Percentiles rank a stretch among this genome's conserved stretches.
Conservation (phyloP, 23 tunicate species). For the Ciona savignyi region DNA sequence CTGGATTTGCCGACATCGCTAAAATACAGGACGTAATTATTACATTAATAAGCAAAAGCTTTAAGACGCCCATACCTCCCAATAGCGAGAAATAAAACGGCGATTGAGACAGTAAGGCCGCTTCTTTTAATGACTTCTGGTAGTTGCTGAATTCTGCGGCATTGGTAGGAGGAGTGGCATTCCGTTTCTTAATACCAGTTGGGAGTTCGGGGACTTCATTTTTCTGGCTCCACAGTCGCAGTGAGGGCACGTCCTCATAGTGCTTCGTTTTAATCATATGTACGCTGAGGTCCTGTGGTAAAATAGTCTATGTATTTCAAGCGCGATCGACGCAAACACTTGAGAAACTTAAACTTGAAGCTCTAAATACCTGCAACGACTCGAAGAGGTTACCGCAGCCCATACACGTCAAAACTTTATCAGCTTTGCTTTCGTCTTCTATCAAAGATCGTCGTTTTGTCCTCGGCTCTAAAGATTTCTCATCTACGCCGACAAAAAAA, state of each 20-base stretch:
- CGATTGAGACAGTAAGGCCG: conserved; percentile 1
- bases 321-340: too few species aligned
- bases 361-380: conserved; percentile 80
- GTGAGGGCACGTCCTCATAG: conserved; percentile 87
- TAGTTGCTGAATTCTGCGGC: not conserved
- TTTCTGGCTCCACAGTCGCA: conserved; percentile 70
- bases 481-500: too few species aligned
- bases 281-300: conserved; percentile 67
- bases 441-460: conserved; percentile 28
- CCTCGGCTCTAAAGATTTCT: not conserved
- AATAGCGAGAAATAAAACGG: conserved; percentile 7
- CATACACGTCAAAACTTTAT: conserved; percentile 89
- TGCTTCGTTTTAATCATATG: conserved; percentile 97
- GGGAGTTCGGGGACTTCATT: not conserved
- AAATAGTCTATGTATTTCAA: not conserved
- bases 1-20: not conserved
- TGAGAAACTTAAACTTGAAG: too few species aligned
- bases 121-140: not conserved
- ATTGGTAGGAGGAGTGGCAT: not conserved
- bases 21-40: too few species aligned
- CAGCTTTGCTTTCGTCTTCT: conserved; percentile 61
- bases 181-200: not conserved
- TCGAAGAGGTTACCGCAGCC: conserved; percentile 84
- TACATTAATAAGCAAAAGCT: too few species aligned
- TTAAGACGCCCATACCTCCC: too few species aligned